Evolutionary conservation across 2,888 invertebrate species (phyloP).

Genomic region (Geotrupes spiniger): DNA sequence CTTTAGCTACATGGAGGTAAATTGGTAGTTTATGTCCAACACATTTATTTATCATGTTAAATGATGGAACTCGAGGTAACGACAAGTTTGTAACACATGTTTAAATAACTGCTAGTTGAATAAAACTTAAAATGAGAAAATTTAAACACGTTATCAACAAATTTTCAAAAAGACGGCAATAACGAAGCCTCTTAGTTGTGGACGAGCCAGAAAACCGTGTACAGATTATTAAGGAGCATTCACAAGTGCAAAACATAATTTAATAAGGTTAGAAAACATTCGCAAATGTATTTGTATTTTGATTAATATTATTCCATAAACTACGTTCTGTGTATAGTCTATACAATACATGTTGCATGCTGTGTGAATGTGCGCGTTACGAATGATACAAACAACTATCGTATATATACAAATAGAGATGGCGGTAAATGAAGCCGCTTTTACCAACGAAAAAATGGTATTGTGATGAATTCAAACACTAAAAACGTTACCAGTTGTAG

Average conservation of each 20-base stretch:
- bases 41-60: no score
- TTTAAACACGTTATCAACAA: no score
- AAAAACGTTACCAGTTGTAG: no score
- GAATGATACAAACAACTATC: not conserved
- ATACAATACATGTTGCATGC: not conserved
- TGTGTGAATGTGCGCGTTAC: not conserved
- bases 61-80: no score
- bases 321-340: not conserved
- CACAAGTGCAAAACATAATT: slow-evolving; percentile 5
- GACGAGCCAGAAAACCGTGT: slow-evolving; percentile 8
- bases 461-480: not conserved
- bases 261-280: slow-evolving; percentile 9
- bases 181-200: slow-evolving; percentile 8
- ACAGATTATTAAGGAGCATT: slow-evolving; percentile 16
- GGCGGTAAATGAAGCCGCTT: slow-evolving; percentile 28
- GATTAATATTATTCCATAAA: no score
- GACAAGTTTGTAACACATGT: no score
- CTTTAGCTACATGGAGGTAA: no score
- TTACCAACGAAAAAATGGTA: slow-evolving; percentile 16
- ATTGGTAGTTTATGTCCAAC: no score
- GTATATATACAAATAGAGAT: slow-evolving; percentile 23
- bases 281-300: not conserved
- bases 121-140: no score
- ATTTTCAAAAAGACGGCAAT: not conserved
- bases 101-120: no score